Evolutionary conservation across 2,797 vertebrate genomes (phyloP), one percentile per base, ranked within the genome.

Genomic region (Cichlasoma orientale): DNA sequence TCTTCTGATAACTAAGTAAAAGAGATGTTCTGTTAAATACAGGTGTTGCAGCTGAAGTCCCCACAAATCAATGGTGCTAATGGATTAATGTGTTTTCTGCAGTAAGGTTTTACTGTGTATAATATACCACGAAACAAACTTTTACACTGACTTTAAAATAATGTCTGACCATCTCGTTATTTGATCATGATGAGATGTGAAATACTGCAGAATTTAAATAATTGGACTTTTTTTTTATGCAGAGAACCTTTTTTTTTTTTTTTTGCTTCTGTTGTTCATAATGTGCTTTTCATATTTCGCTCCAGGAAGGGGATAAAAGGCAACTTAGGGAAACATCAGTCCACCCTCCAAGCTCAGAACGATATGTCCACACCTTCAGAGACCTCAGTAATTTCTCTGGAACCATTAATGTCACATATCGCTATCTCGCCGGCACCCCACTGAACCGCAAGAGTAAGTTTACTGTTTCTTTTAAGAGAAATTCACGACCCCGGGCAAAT

Each of bases 311-410:
- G 84, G 97, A 97, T 89, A 99, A 98, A 92, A 95, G 97, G 78
- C 95, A 97, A 92, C 92, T 97, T 78, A 96, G 97, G 92, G 98
- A 99, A 93, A 94, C 97, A 56, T 96, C 97, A 7, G 96, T 95
- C 16, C 97, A 98, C 86, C 97, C 97, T 12, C 94, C 97, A 70
- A 98, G 96, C 93, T 95, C 98, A 7, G 98, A 98, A 75, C 95
- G 96, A 87, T 98, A 97, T 78, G 96, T 96, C 90, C 98, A 97
- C 91, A 96, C 95, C 87, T 97, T 98, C 94, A 97, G 97, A 95
- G 97, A 98, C 90, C 95, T 99, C 80, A 97, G 97, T 74, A 99
- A 99, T 93, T 98, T 99, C 94, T 98, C 98, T 81, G 97, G 97
- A 94, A 94, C 95, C 88, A 98, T 99, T 92, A 99, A 99, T 80